Evolutionary conservation across 2,888 invertebrate genomes (phyloP).

Genomic region (Heliconius charithonia): DNA sequence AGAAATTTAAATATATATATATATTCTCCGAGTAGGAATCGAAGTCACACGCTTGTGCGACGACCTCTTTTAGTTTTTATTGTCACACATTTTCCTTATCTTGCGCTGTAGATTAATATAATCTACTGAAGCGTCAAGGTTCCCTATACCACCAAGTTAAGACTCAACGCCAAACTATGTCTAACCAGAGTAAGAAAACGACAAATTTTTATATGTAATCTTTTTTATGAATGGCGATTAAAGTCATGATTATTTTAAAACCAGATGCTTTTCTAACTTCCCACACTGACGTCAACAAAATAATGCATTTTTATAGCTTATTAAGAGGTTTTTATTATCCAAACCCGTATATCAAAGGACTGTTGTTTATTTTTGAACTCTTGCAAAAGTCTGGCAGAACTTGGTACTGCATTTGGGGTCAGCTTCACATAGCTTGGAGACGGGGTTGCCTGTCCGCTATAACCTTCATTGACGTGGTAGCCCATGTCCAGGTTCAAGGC

Average conservation of each 20-base stretch:
- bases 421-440: conserved; percentile 70
- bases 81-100: no score
- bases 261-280: background rate
- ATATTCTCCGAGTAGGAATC: no score
- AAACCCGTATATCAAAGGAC: conserved; percentile 79
- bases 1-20: no score
- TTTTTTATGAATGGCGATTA: background rate
- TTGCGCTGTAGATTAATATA: no score
- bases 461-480: conserved; percentile 68
- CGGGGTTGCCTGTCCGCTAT: conserved; percentile 70
- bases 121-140: no score
- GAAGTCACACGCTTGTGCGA: no score
- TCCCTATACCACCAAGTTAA: no score
- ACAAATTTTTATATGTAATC: background rate
- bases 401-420: conserved; percentile 57
- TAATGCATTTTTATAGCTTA: background rate
- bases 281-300: background rate
- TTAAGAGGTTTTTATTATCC: background rate
- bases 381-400: conserved; percentile 63
- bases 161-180: no score
- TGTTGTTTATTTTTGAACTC: conserved; percentile 80
- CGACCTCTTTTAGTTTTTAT: no score
- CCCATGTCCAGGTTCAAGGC: conserved; percentile 71
- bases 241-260: background rate
- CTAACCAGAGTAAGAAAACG: background rate